Evolutionary conservation across 2,888 invertebrate species (phyloP).

Genomic region (Limnephilus rhombicus): DNA sequence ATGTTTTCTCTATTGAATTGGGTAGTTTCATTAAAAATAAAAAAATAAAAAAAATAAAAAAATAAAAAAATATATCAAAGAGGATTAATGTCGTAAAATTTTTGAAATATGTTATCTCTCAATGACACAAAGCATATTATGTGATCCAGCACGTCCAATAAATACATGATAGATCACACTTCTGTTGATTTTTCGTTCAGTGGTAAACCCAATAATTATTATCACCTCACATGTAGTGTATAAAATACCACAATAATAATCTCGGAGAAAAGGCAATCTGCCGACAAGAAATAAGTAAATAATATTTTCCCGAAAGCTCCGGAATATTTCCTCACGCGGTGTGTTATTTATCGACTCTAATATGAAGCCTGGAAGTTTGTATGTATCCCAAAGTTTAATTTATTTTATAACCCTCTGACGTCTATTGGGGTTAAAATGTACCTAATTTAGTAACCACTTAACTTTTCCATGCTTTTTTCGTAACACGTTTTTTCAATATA

Average conservation of each 20-base stretch:
- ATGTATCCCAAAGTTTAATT: not conserved
- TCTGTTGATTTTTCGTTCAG: too few relatives aligned
- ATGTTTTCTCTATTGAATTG: too few relatives aligned
- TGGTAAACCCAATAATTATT: too few relatives aligned
- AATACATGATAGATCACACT: too few relatives aligned
- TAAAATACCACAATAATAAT: not conserved
- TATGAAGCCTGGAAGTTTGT: not conserved
- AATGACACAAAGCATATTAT: too few relatives aligned
- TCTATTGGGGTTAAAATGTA: not conserved
- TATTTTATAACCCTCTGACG: not conserved
- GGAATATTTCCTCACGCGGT: not conserved
- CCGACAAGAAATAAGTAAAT: not conserved
- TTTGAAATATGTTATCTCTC: too few relatives aligned
- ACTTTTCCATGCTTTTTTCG: not conserved
- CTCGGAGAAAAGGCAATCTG: not conserved
- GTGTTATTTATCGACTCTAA: constrained; percentile 1
- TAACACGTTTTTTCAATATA: too few relatives aligned
- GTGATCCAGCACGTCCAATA: too few relatives aligned
- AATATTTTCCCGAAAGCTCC: not conserved
- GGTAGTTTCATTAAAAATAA: too few relatives aligned
- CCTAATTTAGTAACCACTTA: not conserved
- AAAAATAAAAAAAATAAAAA: too few relatives aligned
- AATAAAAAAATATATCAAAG: too few relatives aligned
- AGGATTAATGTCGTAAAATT: too few relatives aligned
- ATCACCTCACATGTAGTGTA: not conserved